These are phyloP conservation scores for Tyto alba DNA, from an alignment of 2,113 vertebrate species.

Conservation along the genomic window DNA sequence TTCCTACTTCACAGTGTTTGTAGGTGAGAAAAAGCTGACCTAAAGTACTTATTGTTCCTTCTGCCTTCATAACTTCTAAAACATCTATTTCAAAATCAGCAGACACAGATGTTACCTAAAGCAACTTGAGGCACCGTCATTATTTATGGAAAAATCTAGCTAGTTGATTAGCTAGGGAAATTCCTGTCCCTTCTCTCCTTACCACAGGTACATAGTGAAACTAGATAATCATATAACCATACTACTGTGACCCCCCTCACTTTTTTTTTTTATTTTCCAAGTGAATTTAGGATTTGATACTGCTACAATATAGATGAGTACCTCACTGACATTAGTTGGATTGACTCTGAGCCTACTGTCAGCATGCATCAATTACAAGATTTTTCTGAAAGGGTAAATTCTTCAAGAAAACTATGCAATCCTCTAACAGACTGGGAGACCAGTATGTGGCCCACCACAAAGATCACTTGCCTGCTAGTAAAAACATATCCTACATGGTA, in stretches of 20 bases:
- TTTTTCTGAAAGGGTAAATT: background rate
- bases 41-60: background rate
- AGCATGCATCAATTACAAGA: background rate
- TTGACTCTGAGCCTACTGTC: background rate
- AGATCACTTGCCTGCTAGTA: fast-evolving
- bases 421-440: background rate
- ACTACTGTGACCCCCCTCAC: background rate
- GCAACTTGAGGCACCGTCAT: background rate
- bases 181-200: background rate
- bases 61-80: background rate
- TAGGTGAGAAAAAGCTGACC: background rate
- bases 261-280: background rate
- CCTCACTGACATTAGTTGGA: background rate
- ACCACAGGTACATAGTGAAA: background rate
- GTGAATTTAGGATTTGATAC: background rate
- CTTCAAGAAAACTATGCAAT: background rate
- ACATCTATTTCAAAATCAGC: background rate
- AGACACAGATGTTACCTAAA: background rate
- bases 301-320: background rate
- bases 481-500: background rate
- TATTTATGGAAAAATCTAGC: background rate
- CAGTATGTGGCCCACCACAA: background rate
- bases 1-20: background rate
- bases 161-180: background rate
- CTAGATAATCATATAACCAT: background rate